Evolutionary conservation across 2,888 invertebrate species (phyloP).

Genomic region (Drosophila colorata): DNA sequence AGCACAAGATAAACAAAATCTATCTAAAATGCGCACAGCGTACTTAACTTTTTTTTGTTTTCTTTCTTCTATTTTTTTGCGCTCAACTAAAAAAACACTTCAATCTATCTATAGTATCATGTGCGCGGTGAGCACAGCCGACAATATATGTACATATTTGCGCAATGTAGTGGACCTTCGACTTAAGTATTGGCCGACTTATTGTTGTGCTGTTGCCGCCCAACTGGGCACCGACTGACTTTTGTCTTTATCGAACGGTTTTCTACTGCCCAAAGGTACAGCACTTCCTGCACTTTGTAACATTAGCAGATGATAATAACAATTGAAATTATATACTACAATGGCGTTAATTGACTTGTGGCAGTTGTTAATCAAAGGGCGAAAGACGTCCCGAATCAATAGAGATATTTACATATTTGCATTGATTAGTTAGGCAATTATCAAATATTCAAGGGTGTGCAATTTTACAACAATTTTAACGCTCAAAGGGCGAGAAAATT

Average conservation of each 20-base stretch:
- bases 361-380: constrained; percentile 3
- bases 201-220: constrained; percentile 19
- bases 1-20: constrained; percentile 58
- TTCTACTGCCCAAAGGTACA: constrained; percentile 13
- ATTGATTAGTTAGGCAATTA: constrained; percentile 31
- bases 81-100: constrained; percentile 46
- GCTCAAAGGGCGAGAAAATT: constrained; percentile 19
- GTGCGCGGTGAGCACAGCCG: constrained; percentile 28
- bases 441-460: not conserved
- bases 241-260: constrained; percentile 1
- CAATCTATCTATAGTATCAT: constrained; percentile 19
- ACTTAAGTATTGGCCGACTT: constrained; percentile 43
- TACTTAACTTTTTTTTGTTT: constrained; percentile 13
- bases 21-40: constrained; percentile 22
- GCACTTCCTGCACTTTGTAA: constrained; percentile 27
- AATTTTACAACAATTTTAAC: constrained; percentile 2
- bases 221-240: constrained; percentile 5
- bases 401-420: constrained; percentile 8
- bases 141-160: constrained; percentile 46
- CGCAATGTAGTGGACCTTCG: constrained; percentile 47
- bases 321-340: not conserved
- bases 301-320: constrained; percentile 8
- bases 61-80: constrained; percentile 7
- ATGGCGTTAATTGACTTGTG: constrained; percentile 9
- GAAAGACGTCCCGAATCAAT: not conserved